These are phyloP conservation scores for Byasa hedistus DNA, from an alignment of 2,888 invertebrate species.

Conservation along the genomic window DNA sequence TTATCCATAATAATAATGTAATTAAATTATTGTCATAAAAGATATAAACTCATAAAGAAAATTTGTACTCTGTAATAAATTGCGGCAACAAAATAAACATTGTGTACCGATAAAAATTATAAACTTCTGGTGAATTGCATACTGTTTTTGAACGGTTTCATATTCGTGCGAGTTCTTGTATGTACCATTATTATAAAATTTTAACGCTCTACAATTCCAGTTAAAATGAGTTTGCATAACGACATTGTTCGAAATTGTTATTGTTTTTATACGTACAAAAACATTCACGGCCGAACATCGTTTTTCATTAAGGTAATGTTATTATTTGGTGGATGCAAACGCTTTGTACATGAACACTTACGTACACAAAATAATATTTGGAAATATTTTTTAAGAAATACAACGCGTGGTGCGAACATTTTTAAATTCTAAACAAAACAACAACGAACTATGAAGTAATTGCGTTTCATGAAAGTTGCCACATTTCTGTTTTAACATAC, in stretches of 20 bases:
- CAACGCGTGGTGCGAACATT: too few relatives aligned
- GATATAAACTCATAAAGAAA: too few relatives aligned
- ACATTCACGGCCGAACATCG: not conserved
- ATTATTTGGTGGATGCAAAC: not conserved
- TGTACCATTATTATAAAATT: slow-evolving; percentile 5
- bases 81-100: not conserved
- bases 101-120: not conserved
- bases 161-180: not conserved
- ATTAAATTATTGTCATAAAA: too few relatives aligned
- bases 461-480: too few relatives aligned
- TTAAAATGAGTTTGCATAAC: slow-evolving; percentile 8
- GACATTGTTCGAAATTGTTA: slow-evolving; percentile 5
- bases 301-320: not conserved
- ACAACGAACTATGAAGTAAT: too few relatives aligned
- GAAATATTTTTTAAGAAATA: too few relatives aligned
- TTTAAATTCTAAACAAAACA: too few relatives aligned
- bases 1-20: too few relatives aligned
- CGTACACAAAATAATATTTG: not conserved
- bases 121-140: not conserved
- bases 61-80: too few relatives aligned
- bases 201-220: slow-evolving; percentile 3
- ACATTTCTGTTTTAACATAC: too few relatives aligned
- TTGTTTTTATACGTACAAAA: slow-evolving; percentile 4
- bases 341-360: not conserved
- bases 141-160: not conserved